Conservation (phyloP, 2,113 vertebrate species). For the Lasiurus borealis region DNA sequence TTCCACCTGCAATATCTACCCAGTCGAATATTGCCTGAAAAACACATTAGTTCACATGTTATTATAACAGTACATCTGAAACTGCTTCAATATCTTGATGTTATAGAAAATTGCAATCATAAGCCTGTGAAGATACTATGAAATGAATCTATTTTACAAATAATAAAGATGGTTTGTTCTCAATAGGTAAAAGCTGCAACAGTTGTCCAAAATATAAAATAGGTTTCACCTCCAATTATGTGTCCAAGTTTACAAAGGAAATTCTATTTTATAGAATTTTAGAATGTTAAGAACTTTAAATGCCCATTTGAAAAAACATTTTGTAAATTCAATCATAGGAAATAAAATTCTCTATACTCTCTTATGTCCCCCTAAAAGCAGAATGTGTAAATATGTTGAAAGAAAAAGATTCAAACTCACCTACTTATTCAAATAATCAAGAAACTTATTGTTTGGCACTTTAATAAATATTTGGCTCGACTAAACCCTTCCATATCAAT, state of each 20-base stretch:
- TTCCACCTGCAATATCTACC: slow-evolving; percentile 96
- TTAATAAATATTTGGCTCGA: not conserved
- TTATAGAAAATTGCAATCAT: not conserved
- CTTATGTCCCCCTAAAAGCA: slow-evolving; percentile 5
- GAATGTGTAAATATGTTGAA: not conserved
- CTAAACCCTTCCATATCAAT: not conserved
- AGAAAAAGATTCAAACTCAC: slow-evolving; percentile 23
- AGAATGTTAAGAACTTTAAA: not conserved
- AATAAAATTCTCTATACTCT: slow-evolving; percentile 27
- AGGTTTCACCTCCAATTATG: not conserved
- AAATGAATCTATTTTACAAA: not conserved
- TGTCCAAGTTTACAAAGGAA: slow-evolving; percentile 16
- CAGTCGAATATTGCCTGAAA: slow-evolving; percentile 98
- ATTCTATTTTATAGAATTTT: slow-evolving; percentile 19
- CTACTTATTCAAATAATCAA: slow-evolving; percentile 41
- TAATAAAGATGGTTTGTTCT: not conserved
- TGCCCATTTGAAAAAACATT: not conserved
- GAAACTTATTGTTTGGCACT: not conserved
- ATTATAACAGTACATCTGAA: not conserved
- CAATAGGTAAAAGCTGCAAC: slow-evolving; percentile 17
- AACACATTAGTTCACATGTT: slow-evolving; percentile 62
- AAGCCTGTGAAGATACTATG: not conserved
- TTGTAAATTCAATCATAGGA: not conserved
- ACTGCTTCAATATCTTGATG: not conserved
- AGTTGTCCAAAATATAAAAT: not conserved